phyloP scores from a whole-genome alignment of 2,888 invertebrate species.

The Ceratothoa steindachneri region DNA sequence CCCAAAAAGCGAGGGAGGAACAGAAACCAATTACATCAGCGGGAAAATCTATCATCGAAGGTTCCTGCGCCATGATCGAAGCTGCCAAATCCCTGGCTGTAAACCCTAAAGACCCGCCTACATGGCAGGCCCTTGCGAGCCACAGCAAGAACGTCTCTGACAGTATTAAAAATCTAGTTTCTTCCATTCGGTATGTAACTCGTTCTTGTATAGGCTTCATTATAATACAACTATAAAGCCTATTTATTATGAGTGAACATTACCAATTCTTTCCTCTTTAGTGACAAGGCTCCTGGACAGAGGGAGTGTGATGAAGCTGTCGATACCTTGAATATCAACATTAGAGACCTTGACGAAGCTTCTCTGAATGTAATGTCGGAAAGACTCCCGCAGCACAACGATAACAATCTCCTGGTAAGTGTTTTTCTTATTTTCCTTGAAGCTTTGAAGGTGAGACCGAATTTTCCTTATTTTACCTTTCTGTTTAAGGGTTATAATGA shows the following conservation, averaged over 20 bases:
- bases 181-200: conserved; percentile 64
- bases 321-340: conserved; percentile 68
- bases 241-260: no score
- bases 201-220: background rate
- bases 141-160: conserved; percentile 95
- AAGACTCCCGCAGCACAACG: conserved; percentile 65
- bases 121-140: conserved; percentile 88
- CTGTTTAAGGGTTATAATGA: conserved; percentile 65
- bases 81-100: conserved; percentile 84
- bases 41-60: conserved; percentile 72
- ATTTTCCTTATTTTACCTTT: background rate
- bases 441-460: no score
- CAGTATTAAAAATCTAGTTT: conserved; percentile 88
- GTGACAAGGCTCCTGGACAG: conserved; percentile 93
- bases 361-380: conserved; percentile 83
- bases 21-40: conserved; percentile 85
- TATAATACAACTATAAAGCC: no score
- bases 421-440: no score
- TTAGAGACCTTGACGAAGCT: conserved; percentile 79
- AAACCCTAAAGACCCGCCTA: conserved; percentile 82
- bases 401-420: conserved; percentile 61
- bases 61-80: conserved; percentile 83
- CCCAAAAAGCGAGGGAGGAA: conserved; percentile 71
- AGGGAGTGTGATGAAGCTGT: conserved; percentile 83
- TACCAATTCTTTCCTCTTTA: conserved; percentile 51